These are phyloP conservation scores for Macrotrachela quadricornifera DNA, from an alignment of 1,140 invertebrate genomes.

Conservation along the genomic window DNA sequence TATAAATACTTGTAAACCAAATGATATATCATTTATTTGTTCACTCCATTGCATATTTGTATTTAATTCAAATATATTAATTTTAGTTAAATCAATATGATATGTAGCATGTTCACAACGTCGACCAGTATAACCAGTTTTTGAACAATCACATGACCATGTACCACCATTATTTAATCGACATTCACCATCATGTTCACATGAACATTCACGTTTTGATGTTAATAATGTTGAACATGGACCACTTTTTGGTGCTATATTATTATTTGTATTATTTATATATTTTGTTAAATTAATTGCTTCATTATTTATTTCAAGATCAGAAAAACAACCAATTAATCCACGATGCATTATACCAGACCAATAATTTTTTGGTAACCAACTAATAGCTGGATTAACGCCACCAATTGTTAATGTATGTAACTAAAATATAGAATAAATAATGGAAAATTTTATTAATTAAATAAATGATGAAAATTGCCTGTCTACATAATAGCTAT, in stretches of 20 bases:
- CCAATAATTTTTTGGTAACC: slow-evolving; percentile 64
- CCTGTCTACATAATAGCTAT: no score
- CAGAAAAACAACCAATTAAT: slow-evolving; percentile 80
- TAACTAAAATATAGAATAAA: no score
- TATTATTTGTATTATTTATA: slow-evolving; percentile 33
- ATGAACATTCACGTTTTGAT: slow-evolving; percentile 41
- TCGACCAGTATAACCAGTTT: slow-evolving; percentile 64
- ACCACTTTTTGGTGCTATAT: slow-evolving; percentile 37
- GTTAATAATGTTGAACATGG: slow-evolving; percentile 46
- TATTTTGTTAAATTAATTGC: slow-evolving; percentile 67
- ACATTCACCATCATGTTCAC: slow-evolving; percentile 69
- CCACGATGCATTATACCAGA: slow-evolving; percentile 64
- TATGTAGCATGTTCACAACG: slow-evolving; percentile 44
- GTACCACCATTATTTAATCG: slow-evolving; percentile 49
- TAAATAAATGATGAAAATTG: no score
- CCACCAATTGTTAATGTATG: slow-evolving; percentile 55
- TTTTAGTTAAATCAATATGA: no score
- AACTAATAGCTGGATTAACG: slow-evolving; percentile 8
- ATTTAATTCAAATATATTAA: no score
- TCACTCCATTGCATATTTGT: no score
- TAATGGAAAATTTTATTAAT: no score
- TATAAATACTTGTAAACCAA: no score
- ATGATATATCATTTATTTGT: no score
- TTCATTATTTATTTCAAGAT: slow-evolving; percentile 72
- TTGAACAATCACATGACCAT: slow-evolving; percentile 86